Base-by-base conservation (phyloP, 2,888 invertebrate genomes). In the Gasteruption jaculator region DNA sequence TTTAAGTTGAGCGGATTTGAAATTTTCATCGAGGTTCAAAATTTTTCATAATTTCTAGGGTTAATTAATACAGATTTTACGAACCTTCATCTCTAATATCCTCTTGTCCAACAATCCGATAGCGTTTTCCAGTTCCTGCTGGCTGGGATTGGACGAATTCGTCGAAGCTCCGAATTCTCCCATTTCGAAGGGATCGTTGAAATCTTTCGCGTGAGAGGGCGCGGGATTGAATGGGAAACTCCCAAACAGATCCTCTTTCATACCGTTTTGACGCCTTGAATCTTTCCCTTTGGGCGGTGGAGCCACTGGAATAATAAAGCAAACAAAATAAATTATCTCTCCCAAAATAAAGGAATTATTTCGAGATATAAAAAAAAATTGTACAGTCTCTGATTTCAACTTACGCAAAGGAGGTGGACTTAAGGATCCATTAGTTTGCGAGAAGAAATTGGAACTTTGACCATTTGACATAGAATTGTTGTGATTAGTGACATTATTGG, bases 31-130 rank as follows among this genome's bases (percentile, higher is more conserved):
- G 7, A 21, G n/a, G 15, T 29, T 36, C 4, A 31, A 39, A 12
- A 7, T 26, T 36, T 19, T 26, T 18, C 15, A 30, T 24, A 14
- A n/a, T 3, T 20, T 26, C 5, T 14, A 29, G 31, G 12, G 10
- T 38, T 8, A 40, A 26, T 24, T 16, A 18, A 20, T 32, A 34
- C 16, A 6, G 21, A 3, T 25, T 27, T 10, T 16, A 22, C 22
- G 37, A 43, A 90, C 89, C 83, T 90, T 89, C 85, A 91, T 87
- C 75, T 91, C 91, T 57, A 86, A 73, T 58, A 90, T 81, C 63
- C 85, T 82, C 68, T 86, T 87, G 70, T 91, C 90, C 68, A 88
- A 72, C 56, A 85, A 78, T 36, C 86, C 86, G 58, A 88, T 85
- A 53, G 88, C 87, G 69, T 80, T 83, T 65, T 82, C 82, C 47